Evolutionary conservation across 2,888 invertebrate species (phyloP).

Genomic region (Stenchaetothrips biformis): DNA sequence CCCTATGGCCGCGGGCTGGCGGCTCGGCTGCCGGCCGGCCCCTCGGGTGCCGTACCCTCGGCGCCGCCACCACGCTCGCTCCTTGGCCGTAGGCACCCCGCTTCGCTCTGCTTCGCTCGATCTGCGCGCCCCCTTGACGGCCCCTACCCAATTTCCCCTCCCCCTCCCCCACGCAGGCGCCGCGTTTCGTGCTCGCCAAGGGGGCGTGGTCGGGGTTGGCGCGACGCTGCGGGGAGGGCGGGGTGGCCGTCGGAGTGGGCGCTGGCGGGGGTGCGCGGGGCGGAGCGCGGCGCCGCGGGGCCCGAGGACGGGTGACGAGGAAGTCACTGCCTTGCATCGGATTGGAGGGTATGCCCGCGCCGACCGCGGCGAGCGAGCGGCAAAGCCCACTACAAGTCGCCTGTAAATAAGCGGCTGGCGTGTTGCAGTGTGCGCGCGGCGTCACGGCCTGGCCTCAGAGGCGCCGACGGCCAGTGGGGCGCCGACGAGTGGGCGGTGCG

Average conservation of each 20-base stretch:
- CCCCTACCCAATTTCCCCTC: not conserved
- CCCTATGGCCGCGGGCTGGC: too few relatives aligned
- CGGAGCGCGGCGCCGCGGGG: not conserved
- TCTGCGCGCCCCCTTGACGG: not conserved
- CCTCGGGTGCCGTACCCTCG: too few relatives aligned
- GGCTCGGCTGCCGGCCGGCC: too few relatives aligned
- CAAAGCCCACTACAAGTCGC: not conserved
- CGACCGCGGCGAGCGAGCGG: too few relatives aligned
- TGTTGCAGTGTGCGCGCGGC: too few relatives aligned
- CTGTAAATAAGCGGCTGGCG: too few relatives aligned
- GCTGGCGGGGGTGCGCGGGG: not conserved
- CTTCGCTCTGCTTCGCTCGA: not conserved
- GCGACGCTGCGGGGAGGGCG: not conserved
- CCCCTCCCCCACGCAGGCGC: not conserved
- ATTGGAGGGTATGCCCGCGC: not conserved
- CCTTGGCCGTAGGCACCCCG: not conserved
- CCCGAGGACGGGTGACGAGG: not conserved
- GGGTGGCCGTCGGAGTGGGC: not conserved
- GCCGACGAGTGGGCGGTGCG: too few relatives aligned
- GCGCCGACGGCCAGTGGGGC: not conserved
- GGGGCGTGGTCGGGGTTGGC: slow-evolving; percentile 6
- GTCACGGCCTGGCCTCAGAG: not conserved
- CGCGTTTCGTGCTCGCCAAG: not conserved
- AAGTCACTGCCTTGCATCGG: slow-evolving; percentile 13
- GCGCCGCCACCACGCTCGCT: not conserved